These are phyloP conservation scores for Cephus nigrinus DNA, from an alignment of 2,888 invertebrate species.

Conservation along the genomic window DNA sequence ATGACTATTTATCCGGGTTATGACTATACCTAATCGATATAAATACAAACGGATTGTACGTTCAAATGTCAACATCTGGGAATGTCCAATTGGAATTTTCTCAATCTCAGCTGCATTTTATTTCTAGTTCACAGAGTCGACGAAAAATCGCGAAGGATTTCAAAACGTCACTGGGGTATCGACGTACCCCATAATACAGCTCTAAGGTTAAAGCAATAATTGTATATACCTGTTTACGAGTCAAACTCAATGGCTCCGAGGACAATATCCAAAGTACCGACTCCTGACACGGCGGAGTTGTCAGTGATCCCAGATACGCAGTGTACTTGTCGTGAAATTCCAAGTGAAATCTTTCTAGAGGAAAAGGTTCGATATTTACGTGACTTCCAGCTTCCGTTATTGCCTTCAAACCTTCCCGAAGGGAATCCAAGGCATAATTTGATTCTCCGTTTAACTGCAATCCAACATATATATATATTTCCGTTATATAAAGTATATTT, in stretches of 20 bases:
- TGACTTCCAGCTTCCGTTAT: not conserved
- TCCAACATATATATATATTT: too few species aligned
- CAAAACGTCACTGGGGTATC: too few species aligned
- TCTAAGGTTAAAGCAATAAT: not conserved
- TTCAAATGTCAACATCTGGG: too few species aligned
- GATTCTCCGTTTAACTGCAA: constrained; percentile 10
- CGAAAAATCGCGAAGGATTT: too few species aligned
- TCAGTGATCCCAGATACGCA: constrained; percentile 75
- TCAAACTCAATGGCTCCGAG: constrained; percentile 78
- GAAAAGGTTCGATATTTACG: not conserved
- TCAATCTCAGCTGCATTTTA: too few species aligned
- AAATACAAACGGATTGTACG: too few species aligned
- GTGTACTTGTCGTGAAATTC: constrained; percentile 23
- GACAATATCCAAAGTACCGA: constrained; percentile 85
- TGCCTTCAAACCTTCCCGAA: constrained; percentile 7
- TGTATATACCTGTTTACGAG: constrained; percentile 75
- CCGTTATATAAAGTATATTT: too few species aligned
- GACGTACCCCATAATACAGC: too few species aligned
- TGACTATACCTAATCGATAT: too few species aligned
- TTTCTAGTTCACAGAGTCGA: too few species aligned
- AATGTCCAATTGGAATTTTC: too few species aligned
- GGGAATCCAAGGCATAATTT: constrained; percentile 12
- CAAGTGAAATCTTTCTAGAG: not conserved
- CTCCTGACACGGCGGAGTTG: constrained; percentile 84
- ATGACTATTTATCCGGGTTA: too few species aligned